Evolutionary conservation across 2,797 vertebrate species (phyloP), one percentile per base, ranked within the genome.

Genomic region (Crenichthys baileyi): DNA sequence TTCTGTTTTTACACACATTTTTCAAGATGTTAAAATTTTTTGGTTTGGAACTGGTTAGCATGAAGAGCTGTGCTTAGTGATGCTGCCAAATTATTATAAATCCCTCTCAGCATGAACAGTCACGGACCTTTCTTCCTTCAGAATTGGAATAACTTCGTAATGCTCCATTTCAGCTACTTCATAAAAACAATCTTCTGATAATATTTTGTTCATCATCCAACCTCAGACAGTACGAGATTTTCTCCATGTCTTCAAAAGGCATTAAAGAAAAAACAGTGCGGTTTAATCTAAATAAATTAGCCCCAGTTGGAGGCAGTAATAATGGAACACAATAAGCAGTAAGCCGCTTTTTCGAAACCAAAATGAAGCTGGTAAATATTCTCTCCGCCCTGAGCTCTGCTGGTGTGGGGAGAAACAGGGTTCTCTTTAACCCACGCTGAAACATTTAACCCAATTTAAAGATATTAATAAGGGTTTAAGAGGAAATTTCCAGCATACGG

Each of bases 271-370:
- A 89, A 94, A 93, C 90, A 91, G 86, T 88, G 89, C 88, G 85
- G 90, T 95, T 95, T 95, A 95, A 96, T 96, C 93, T 93, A 94
- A 96, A 95, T 95, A 95, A 95, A 96, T 95, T 95, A 94, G 86
- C 92, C 94, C 94, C 93, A 92, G 95, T 95, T 95, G 93, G 93
- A 95, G 90, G 83, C 86, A 93, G 88, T 93, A 94, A 95, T 95
- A 95, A 94, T 90, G 89, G 85, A 92, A 92, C 88, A 91, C 92
- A 94, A 94, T 93, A 94, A 92, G 93, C 92, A 93, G 93, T 94
- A 93, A 94, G 88, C 89, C 85, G 87, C 87, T 88, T 93, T 93
- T 92, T 93, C 77, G 75, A 88, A 94, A 94, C 36, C 92, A 92
- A 95, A 95, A 95, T 96, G 92, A 95, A 95, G 93, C 92, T 90